Evolutionary conservation across 2,797 vertebrate species (phyloP), one percentile per base, ranked within the genome.

Genomic region (Carapus acus): DNA sequence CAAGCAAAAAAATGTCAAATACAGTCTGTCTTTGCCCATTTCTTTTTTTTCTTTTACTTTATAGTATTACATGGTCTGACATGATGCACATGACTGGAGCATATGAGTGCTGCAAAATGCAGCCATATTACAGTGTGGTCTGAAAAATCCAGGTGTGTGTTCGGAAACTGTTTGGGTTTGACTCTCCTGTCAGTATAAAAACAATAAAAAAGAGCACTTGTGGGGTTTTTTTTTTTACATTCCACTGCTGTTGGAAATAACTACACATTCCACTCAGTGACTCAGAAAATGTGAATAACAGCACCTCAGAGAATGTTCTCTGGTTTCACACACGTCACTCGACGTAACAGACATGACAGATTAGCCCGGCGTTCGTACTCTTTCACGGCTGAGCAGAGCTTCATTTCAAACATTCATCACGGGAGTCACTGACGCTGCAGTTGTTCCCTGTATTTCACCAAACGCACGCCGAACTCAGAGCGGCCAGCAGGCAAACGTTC

Each of bases 391-490:
- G 19, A 15, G 14, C 6, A 16, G 14, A 24, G 8, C 23, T 16
- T n/a, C 7, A 27, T 24, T n/a, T 24, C 7, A 24, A 23, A 23
- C 36, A 5, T 50, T 6, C 4, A 53, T 3, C 7, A 18, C 9
- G 16, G 44, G 41, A 41, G 15, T 41, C 8, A 19, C 19, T 42
- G 1, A 21, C 7, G 15, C 44, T 23, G 13, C 7, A 43, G 2
- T n/a, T 29, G 15, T 14, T 18, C 18, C 7, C 17, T 21, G 0
- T 27, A 8, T 21, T 38, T 50, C 13, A n/a, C n/a, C 4, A 42
- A 20, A 31, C 18, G 36, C 57, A 48, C n/a, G 29, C 5, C 16
- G 42, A 8, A 3, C 50, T 37, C 41, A 58, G 20, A 17, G 37
- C 6, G 20, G 13, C 19, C 8, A 2, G 12, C 7, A 56, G 29